phyloP scores from a whole-genome alignment of 2,797 vertebrate species.

The Bovichtus diacanthus region DNA sequence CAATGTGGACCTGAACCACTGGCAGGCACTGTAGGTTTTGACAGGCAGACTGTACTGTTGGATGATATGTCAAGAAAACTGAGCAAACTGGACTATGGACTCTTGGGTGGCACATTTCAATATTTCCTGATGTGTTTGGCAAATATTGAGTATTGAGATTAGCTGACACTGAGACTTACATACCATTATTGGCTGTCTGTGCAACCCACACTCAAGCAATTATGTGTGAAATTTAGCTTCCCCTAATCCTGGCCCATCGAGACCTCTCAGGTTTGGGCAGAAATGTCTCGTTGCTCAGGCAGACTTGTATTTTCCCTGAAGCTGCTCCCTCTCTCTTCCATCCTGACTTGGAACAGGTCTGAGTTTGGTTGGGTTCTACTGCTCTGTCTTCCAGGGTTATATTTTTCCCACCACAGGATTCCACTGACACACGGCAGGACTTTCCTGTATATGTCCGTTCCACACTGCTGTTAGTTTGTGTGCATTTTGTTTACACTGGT shows the following conservation, averaged over 20 bases:
- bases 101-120: slow-evolving; percentile 37
- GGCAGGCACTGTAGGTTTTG: slow-evolving; percentile 26
- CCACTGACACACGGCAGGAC: slow-evolving; percentile 70
- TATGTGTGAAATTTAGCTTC: slow-evolving; percentile 31
- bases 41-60: slow-evolving; percentile 1
- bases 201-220: slow-evolving; percentile 23
- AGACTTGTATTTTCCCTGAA: slow-evolving; percentile 55
- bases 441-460: slow-evolving; percentile 57
- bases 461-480: slow-evolving; percentile 4
- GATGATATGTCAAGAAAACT: slow-evolving; percentile 4
- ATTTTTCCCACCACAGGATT: slow-evolving; percentile 83
- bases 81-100: background rate
- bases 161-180: slow-evolving; percentile 8
- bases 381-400: slow-evolving; percentile 72
- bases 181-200: slow-evolving; percentile 1
- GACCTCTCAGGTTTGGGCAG: slow-evolving; percentile 22
- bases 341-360: slow-evolving; percentile 47
- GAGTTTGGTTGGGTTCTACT: slow-evolving; percentile 45
- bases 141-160: slow-evolving; percentile 17
- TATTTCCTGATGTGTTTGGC: slow-evolving; percentile 20
- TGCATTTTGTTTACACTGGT: background rate
- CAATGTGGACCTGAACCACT: slow-evolving; percentile 23
- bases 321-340: slow-evolving; percentile 47
- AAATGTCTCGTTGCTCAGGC: slow-evolving; percentile 32
- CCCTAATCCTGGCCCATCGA: slow-evolving; percentile 20